phyloP scores from a whole-genome alignment of 2,113 vertebrate genomes.

The Dolichotis patagonum region DNA sequence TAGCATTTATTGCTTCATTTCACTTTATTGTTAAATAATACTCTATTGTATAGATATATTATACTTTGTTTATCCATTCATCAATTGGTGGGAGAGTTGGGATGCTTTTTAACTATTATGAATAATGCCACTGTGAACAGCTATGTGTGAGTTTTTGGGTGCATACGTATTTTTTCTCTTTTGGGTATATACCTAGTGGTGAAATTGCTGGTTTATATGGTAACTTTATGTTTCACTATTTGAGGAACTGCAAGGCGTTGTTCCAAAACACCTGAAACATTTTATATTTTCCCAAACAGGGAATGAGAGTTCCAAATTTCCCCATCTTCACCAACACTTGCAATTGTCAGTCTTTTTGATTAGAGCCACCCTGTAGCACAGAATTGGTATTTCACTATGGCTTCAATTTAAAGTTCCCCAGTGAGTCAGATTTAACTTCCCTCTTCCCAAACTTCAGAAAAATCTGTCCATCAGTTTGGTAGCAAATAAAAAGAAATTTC shows the following conservation, averaged over 20 bases:
- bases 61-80: background rate
- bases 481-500: constrained; percentile 31
- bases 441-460: background rate
- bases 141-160: background rate
- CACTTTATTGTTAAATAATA: background rate
- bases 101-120: background rate
- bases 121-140: background rate
- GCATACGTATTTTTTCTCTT: background rate
- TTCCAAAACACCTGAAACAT: background rate
- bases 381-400: background rate
- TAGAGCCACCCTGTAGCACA: background rate
- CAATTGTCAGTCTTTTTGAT: background rate
- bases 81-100: background rate
- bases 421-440: background rate
- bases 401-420: background rate
- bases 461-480: background rate
- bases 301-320: background rate
- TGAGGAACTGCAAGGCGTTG: background rate
- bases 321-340: background rate
- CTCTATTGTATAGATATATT: background rate
- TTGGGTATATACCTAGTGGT: background rate
- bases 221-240: background rate
- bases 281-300: background rate
- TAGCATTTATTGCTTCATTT: background rate
- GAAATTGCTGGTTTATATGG: background rate